Conservation (phyloP, 2,113 vertebrate genomes). For the Daubentonia madagascariensis region DNA sequence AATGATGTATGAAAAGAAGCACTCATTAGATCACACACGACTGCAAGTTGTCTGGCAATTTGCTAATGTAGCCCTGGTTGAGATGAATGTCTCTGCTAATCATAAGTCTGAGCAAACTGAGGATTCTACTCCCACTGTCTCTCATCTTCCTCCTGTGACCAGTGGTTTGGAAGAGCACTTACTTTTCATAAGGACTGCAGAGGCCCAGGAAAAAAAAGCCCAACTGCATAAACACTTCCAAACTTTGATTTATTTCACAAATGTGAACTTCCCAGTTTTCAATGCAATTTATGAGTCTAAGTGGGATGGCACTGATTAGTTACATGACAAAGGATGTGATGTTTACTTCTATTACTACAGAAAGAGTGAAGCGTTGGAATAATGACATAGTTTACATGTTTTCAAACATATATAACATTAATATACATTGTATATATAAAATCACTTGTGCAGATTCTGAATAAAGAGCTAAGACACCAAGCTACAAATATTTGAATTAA, state of each 20-base stretch:
- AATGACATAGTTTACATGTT: not conserved
- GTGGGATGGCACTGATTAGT: not conserved
- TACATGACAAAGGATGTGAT: not conserved
- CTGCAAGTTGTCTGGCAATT: not conserved
- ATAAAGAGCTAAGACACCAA: not conserved
- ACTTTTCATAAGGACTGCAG: not conserved
- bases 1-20: not conserved
- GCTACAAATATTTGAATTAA: not conserved
- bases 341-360: not conserved
- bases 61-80: not conserved
- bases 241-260: not conserved
- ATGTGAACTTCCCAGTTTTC: not conserved
- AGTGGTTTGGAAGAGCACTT: not conserved
- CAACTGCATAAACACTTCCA: not conserved
- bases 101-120: not conserved
- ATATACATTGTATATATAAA: not conserved
- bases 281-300: not conserved
- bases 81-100: not conserved
- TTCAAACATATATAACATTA: not conserved
- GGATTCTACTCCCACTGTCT: not conserved
- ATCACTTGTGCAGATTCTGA: not conserved
- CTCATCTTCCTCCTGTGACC: not conserved
- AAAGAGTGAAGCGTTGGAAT: not conserved
- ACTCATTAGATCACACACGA: not conserved
- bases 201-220: not conserved